Conservation (phyloP, 1,140 invertebrate species). For the Drosophila persimilis region DNA sequence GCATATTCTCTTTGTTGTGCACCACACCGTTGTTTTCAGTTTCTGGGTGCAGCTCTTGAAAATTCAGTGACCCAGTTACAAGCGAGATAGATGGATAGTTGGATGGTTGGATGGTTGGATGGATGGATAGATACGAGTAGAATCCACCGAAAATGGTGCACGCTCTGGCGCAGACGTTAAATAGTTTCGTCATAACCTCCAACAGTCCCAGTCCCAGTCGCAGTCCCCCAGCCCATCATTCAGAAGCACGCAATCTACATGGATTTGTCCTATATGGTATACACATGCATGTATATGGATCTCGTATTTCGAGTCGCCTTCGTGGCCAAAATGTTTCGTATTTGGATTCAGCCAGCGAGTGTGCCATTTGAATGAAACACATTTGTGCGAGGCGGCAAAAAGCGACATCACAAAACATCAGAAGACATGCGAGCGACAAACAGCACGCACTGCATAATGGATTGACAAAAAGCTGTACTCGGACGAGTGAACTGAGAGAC, state of each 20-base stretch:
- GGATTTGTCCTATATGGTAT: conserved; percentile 47
- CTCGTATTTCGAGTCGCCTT: conserved; percentile 21
- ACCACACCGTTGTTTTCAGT: conserved; percentile 30
- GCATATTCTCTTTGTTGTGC: conserved; percentile 22
- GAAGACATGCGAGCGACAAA: conserved; percentile 29
- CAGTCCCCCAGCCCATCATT: neutral
- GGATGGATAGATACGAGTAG: conserved; percentile 21
- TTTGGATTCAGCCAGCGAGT: conserved; percentile 33
- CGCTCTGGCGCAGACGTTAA: conserved; percentile 70
- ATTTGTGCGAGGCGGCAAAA: conserved; percentile 12
- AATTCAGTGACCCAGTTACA: conserved; percentile 77
- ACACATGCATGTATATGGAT: neutral
- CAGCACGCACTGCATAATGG: conserved; percentile 57
- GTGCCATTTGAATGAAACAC: conserved; percentile 1
- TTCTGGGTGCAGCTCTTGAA: conserved; percentile 75
- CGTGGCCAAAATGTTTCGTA: conserved; percentile 21
- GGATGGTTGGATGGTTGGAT: conserved; percentile 17
- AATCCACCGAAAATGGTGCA: conserved; percentile 43
- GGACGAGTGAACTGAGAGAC: neutral
- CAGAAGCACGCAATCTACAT: conserved; percentile 54
- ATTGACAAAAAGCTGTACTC: conserved; percentile 27
- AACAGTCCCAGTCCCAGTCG: too few relatives aligned
- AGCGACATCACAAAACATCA: conserved; percentile 26
- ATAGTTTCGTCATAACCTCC: conserved; percentile 69
- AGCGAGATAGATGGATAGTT: conserved; percentile 28